phyloP scores from a whole-genome alignment of 1,140 invertebrate species.

The Aricia agestis region DNA sequence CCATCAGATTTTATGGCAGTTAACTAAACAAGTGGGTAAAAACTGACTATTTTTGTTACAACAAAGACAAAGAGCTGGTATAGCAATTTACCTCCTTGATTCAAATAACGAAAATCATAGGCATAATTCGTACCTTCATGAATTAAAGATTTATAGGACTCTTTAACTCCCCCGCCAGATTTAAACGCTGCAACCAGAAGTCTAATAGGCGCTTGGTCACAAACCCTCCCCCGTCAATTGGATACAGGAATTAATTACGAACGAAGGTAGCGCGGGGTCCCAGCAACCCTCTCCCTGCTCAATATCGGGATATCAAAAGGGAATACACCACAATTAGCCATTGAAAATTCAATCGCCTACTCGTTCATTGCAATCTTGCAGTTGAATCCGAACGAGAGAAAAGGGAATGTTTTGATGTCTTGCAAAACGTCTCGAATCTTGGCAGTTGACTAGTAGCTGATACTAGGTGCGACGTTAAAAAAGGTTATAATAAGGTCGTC shows the following conservation, averaged over 20 bases:
- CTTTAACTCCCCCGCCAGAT: background rate
- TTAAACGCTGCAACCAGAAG: slow-evolving; percentile 4
- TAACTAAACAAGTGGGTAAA: too few relatives aligned
- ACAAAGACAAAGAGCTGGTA: too few relatives aligned
- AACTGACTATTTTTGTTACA: too few relatives aligned
- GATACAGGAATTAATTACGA: slow-evolving; percentile 10
- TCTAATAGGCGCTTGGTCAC: background rate
- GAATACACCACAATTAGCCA: background rate
- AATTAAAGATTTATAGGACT: background rate
- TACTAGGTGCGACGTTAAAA: too few relatives aligned
- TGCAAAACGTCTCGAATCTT: too few relatives aligned
- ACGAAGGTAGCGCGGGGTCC: background rate
- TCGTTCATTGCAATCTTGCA: background rate
- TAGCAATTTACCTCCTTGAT: too few relatives aligned
- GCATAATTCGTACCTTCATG: background rate
- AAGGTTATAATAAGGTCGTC: too few relatives aligned
- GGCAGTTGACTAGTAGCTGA: too few relatives aligned
- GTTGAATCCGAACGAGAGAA: background rate
- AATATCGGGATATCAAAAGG: background rate
- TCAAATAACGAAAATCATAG: background rate
- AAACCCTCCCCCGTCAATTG: background rate
- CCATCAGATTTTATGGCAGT: background rate
- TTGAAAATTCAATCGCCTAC: background rate
- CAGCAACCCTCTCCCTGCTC: slow-evolving; percentile 8
- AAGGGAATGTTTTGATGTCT: background rate